Evolutionary conservation across 2,113 vertebrate species (phyloP), one percentile per base, ranked within the genome.

Genomic region (Coracopsis vasa): DNA sequence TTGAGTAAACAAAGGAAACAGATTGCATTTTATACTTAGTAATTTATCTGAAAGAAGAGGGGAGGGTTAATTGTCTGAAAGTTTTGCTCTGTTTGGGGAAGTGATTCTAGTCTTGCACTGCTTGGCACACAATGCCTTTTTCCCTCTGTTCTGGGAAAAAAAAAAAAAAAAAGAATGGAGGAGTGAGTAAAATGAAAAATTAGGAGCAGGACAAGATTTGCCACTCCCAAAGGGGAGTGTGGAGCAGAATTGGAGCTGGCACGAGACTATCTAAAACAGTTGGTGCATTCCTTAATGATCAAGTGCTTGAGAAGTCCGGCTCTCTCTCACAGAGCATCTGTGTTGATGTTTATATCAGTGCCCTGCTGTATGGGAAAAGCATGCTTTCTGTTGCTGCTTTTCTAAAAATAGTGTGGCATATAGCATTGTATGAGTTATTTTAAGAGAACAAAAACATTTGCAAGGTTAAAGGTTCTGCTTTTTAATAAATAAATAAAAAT

Each of bases 221-320:
- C 98, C 98, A 98, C 98, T 98, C 98, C 98, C 98, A 97, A 94
- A 98, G 98, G 98, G 98, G 98, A 99, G 98, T 98, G 98, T 98
- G 98, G 97, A 98, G 98, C 98, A 98, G 98, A 99, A 99, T 97
- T 98, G 98, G 98, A 99, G 98, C 98, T 99, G 99, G 99, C 99
- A 99, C 98, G 93, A 97, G 98, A 99, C 99, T 99, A 99, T 99
- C 99, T 99, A 96, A 98, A 99, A 98, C 99, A 99, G 99, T 99
- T 99, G 99, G 98, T 98, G 98, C 99, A 99, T 99, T 99, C 98
- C 99, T 99, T 98, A 99, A 99, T 98, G 99, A 99, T 99, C 99
- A 99, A 99, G 98, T 98, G 98, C 98, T 98, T 98, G 98, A 98
- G 98, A 98, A 98, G 98, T 95, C 97, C 97, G 93, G 96, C 95